phyloP scores from a whole-genome alignment of 2,888 invertebrate species.

The Acleris literana region DNA sequence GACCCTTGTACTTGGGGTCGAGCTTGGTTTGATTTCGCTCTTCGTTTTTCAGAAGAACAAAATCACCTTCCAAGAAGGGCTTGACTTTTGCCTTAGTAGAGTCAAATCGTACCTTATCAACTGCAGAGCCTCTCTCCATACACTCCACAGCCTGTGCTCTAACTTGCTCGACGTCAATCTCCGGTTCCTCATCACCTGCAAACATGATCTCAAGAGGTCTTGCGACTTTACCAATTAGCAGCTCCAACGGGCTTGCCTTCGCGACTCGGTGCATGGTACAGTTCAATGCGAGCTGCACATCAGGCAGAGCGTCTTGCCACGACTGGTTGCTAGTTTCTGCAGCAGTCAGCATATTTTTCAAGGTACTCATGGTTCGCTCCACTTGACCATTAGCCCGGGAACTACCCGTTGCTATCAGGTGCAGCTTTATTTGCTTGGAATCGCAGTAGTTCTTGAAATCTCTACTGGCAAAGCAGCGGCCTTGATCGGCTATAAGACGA shows the following conservation, averaged over 20 bases:
- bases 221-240: constrained; percentile 17
- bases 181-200: background rate
- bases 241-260: constrained; percentile 14
- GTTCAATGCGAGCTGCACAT: constrained; percentile 18
- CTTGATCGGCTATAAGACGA: constrained; percentile 31
- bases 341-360: constrained; percentile 20
- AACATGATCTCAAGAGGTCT: constrained; percentile 1
- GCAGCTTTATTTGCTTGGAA: constrained; percentile 12
- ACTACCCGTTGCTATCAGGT: constrained; percentile 12
- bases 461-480: background rate
- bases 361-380: constrained; percentile 20
- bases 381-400: constrained; percentile 29
- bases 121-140: background rate
- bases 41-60: constrained; percentile 14
- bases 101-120: constrained; percentile 13
- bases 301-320: constrained; percentile 18
- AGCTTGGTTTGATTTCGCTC: constrained; percentile 16
- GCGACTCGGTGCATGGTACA: constrained; percentile 14
- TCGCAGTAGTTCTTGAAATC: constrained; percentile 29
- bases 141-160: background rate
- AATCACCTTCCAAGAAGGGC: constrained; percentile 11
- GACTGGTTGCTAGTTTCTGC: constrained; percentile 4
- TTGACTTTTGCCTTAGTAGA: constrained; percentile 2
- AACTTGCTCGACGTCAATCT: background rate
- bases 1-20: constrained; percentile 15